phyloP scores from a whole-genome alignment of 2,797 vertebrate genomes.

The Molossus molossus region DNA sequence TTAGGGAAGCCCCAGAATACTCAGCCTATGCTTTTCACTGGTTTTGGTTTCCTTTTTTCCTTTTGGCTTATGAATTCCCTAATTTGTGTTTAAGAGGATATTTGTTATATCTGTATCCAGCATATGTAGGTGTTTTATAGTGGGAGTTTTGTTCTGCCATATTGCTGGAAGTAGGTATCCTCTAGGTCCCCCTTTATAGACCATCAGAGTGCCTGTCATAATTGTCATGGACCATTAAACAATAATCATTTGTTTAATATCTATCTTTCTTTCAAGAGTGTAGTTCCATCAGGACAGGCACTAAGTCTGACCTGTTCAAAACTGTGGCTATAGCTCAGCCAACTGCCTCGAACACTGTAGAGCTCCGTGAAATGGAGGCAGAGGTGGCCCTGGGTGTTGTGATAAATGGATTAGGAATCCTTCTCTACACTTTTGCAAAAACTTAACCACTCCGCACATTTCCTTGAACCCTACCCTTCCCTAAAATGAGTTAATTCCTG shows the following conservation, averaged over 20 bases:
- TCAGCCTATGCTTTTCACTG: conserved; percentile 20
- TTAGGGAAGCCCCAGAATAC: conserved; percentile 30
- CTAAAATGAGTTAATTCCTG: conserved; percentile 44
- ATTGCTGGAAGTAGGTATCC: conserved; percentile 22
- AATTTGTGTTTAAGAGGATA: conserved; percentile 44
- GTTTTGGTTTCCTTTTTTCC: conserved; percentile 35
- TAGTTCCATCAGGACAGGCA: neutral
- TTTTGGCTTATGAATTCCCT: conserved; percentile 39
- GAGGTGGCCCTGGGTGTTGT: neutral
- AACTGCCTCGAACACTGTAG: neutral
- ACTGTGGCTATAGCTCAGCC: neutral
- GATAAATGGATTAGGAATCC: neutral
- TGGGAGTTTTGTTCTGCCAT: conserved; percentile 22
- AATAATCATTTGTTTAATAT: conserved; percentile 1
- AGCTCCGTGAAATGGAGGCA: neutral
- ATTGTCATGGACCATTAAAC: conserved; percentile 36
- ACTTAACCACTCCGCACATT: neutral
- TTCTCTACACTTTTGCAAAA: neutral
- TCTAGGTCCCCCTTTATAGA: conserved; percentile 6
- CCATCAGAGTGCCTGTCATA: neutral
- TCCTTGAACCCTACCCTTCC: neutral
- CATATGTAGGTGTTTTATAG: conserved; percentile 41
- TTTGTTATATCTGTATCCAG: neutral
- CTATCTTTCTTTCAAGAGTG: neutral
- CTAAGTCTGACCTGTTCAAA: neutral